Conservation (phyloP, 2,888 invertebrate species). For the Matsumyia berberina region DNA sequence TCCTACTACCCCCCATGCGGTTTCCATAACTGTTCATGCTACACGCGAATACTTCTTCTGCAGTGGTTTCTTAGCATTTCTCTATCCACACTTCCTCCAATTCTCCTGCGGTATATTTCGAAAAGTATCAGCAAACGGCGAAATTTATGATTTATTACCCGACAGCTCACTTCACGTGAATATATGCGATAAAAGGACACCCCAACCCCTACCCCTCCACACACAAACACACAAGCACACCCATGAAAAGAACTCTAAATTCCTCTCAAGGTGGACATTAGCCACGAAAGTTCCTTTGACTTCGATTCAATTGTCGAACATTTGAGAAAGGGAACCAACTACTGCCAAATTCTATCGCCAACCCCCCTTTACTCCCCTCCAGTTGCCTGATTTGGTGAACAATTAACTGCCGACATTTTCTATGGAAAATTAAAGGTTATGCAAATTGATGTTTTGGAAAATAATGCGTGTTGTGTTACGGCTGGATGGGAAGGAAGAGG, state of each 20-base stretch:
- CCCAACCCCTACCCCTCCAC: background rate
- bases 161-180: constrained; percentile 65
- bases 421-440: constrained; percentile 70
- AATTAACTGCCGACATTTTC: constrained; percentile 64
- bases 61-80: constrained; percentile 56
- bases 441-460: constrained; percentile 71
- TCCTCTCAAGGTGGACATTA: constrained; percentile 9
- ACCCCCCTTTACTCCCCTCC: background rate
- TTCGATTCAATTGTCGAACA: constrained; percentile 32
- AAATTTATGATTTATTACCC: constrained; percentile 75
- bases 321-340: constrained; percentile 23
- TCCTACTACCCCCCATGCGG: constrained; percentile 55
- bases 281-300: background rate
- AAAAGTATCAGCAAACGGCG: constrained; percentile 52
- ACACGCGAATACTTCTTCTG: constrained; percentile 72
- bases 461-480: constrained; percentile 53
- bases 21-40: constrained; percentile 67
- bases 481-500: background rate
- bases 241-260: background rate
- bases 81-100: constrained; percentile 17
- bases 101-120: constrained; percentile 56
- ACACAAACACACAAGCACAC: background rate
- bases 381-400: constrained; percentile 29
- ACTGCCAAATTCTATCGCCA: no score
- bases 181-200: constrained; percentile 57